Conservation (phyloP, 2,113 vertebrate species). For the Leucopsar rothschildi region DNA sequence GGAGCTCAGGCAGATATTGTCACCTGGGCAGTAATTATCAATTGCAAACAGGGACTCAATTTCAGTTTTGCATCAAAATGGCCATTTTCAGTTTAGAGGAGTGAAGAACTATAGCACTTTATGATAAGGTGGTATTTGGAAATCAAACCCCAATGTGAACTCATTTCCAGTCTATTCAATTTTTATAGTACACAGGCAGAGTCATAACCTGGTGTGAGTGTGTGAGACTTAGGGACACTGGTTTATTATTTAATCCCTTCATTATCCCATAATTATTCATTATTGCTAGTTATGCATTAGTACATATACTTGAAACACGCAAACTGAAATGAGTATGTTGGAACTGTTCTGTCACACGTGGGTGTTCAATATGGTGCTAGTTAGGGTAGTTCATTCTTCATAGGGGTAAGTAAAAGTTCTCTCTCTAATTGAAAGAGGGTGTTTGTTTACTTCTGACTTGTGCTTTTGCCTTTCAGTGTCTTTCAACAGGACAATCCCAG, state of each 20-base stretch:
- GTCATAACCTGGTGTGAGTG: neutral
- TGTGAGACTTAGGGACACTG: neutral
- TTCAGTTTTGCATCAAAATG: neutral
- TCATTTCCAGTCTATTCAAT: neutral
- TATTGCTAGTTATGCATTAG: neutral
- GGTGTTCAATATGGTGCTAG: rapidly evolving
- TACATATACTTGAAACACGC: neutral
- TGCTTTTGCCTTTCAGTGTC: neutral
- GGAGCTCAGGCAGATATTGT: neutral
- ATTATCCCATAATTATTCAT: neutral
- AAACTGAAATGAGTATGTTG: neutral
- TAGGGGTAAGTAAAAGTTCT: neutral
- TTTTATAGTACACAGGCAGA: neutral
- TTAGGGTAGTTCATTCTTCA: neutral
- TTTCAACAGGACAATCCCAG: neutral
- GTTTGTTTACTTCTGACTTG: neutral
- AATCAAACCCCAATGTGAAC: neutral
- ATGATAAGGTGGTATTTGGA: neutral
- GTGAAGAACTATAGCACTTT: rapidly evolving
- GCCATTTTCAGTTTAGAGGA: neutral
- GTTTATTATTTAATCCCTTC: neutral
- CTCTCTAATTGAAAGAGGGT: neutral
- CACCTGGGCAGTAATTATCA: neutral
- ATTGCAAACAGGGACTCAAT: neutral
- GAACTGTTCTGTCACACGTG: neutral